phyloP scores from a whole-genome alignment of 2,888 invertebrate species.

The Folsomia manolachei region DNA sequence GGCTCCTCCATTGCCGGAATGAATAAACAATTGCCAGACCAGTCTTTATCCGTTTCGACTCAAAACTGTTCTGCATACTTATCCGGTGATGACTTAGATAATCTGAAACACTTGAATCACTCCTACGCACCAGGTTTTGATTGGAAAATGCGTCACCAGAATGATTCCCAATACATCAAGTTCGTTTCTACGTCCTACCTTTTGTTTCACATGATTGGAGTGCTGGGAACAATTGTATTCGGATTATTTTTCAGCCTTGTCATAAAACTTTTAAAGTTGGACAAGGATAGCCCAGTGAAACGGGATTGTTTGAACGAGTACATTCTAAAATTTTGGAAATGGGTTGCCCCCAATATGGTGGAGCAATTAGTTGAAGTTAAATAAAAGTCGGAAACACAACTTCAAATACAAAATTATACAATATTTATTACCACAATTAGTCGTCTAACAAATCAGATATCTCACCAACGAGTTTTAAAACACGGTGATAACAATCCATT shows the following conservation, averaged over 20 bases:
- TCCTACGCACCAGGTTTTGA: constrained; percentile 17
- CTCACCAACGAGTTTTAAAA: not conserved
- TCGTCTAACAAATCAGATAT: not conserved
- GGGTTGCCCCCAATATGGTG: constrained; percentile 28
- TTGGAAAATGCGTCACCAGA: constrained; percentile 28
- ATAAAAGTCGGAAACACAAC: not conserved
- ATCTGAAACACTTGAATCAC: constrained; percentile 22
- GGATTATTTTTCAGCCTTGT: constrained; percentile 32
- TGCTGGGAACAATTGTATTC: constrained; percentile 13
- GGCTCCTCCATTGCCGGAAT: constrained; percentile 27
- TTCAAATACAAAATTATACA: no score
- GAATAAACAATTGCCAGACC: constrained; percentile 12
- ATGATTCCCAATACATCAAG: constrained; percentile 29
- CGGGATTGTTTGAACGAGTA: constrained; percentile 27
- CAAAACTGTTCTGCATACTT: constrained; percentile 32
- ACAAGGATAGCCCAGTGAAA: constrained; percentile 22
- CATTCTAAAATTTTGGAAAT: constrained; percentile 23
- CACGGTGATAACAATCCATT: not conserved
- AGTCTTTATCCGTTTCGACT: constrained; percentile 29
- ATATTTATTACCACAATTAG: not conserved
- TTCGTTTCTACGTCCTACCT: constrained; percentile 35
- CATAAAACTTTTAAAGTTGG: constrained; percentile 14
- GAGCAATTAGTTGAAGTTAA: not conserved
- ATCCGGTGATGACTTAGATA: constrained; percentile 7
- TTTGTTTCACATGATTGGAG: constrained; percentile 14